Percentiles rank a stretch among this genome's conserved stretches.
Conservation (phyloP, 2,797 vertebrate species). For the Anabas testudineus region DNA sequence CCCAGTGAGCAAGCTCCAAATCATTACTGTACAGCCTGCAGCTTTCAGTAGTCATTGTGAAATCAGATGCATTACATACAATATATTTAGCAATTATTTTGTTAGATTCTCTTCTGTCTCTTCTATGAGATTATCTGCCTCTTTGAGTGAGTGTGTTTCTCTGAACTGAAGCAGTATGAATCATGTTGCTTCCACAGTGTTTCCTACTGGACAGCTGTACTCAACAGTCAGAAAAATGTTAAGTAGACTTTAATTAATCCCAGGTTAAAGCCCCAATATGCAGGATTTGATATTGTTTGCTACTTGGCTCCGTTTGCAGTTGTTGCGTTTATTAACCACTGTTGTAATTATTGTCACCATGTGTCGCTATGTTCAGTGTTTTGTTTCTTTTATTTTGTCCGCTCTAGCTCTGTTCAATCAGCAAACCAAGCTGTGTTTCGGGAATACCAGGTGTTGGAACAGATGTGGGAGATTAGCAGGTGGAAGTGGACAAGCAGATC, state of each 20-base stretch:
- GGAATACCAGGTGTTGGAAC: constrained; percentile 38
- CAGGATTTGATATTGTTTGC: no score
- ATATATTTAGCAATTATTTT: neutral
- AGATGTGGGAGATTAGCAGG: constrained; percentile 43
- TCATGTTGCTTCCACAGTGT: neutral
- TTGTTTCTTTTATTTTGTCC: neutral
- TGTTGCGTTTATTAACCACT: no score
- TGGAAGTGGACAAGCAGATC: constrained; percentile 17
- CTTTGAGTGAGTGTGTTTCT: neutral
- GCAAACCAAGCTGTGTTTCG: constrained; percentile 12
- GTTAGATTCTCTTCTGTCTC: neutral
- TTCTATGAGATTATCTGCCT: neutral
- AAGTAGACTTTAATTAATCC: neutral
- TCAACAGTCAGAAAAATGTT: no score
- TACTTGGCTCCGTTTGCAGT: no score
- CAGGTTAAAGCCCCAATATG: no score
- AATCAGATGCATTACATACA: neutral
- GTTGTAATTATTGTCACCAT: no score
- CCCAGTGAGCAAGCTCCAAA: neutral
- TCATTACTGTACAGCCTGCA: neutral
- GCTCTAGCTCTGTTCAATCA: neutral
- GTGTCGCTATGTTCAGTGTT: no score
- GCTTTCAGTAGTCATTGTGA: neutral
- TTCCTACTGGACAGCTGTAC: neutral
- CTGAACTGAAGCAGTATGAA: neutral